Evolutionary conservation across 1,140 invertebrate genomes (phyloP).

Genomic region (Pemphigus obesinymphae): DNA sequence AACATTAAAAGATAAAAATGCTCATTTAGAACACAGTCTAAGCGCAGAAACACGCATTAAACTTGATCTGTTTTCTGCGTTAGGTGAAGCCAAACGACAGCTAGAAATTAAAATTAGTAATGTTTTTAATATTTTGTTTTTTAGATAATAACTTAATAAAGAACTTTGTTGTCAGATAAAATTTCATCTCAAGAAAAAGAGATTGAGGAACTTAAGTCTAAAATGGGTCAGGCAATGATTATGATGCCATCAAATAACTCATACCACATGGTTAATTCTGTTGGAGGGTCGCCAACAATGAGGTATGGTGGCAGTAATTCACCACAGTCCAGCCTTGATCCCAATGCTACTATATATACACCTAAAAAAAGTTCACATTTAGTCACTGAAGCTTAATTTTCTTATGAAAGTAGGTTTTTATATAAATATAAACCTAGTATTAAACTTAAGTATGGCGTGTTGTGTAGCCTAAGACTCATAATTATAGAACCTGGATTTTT

Average conservation of each 20-base stretch:
- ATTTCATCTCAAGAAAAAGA: slow-evolving; percentile 81
- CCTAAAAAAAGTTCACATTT: slow-evolving; percentile 58
- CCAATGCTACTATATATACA: slow-evolving; percentile 86
- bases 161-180: slow-evolving; percentile 57
- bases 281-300: slow-evolving; percentile 53
- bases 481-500: too few relatives aligned
- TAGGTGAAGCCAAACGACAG: slow-evolving; percentile 89
- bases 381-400: slow-evolving; percentile 44
- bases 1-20: slow-evolving; percentile 77
- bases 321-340: slow-evolving; percentile 70
- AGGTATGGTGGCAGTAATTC: slow-evolving; percentile 57
- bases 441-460: too few relatives aligned
- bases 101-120: slow-evolving; percentile 87
- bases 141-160: not conserved
- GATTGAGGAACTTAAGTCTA: slow-evolving; percentile 82
- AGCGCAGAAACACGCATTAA: slow-evolving; percentile 94
- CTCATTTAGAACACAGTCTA: slow-evolving; percentile 83
- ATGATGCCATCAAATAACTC: slow-evolving; percentile 74
- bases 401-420: slow-evolving; percentile 9
- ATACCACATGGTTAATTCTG: slow-evolving; percentile 47
- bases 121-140: slow-evolving; percentile 47
- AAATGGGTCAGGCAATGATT: slow-evolving; percentile 85
- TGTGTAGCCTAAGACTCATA: not conserved
- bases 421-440: too few relatives aligned
- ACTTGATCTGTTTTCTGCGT: slow-evolving; percentile 90